Conservation (phyloP, 2,797 vertebrate species). For the Mormyrus hasselquistii region DNA sequence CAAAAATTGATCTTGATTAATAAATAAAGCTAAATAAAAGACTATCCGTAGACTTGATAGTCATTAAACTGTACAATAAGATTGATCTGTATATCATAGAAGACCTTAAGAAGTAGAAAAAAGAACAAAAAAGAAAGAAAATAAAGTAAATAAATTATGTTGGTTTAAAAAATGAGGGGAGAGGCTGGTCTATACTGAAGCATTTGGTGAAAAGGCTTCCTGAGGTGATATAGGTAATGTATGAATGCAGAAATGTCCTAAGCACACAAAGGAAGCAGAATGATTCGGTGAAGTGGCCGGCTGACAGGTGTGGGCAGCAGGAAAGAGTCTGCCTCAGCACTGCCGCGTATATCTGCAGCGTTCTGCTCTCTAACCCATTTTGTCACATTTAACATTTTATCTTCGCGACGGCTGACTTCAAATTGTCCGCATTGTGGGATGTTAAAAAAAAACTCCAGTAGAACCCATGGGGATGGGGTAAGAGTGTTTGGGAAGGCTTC, state of each 20-base stretch:
- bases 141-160: neutral
- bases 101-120: neutral
- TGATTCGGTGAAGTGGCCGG: neutral
- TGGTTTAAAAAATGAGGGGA: neutral
- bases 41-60: neutral
- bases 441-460: neutral
- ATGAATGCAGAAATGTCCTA: neutral
- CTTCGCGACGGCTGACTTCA: neutral
- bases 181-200: neutral
- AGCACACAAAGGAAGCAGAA: neutral
- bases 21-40: neutral
- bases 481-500: constrained; percentile 7
- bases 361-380: neutral
- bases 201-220: neutral
- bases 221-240: neutral
- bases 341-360: neutral
- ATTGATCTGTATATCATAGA: neutral
- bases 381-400: constrained; percentile 12
- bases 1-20: neutral
- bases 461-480: neutral
- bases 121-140: neutral
- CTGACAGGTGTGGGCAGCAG: neutral
- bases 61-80: neutral
- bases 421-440: neutral
- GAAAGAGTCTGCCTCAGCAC: neutral